Percentiles rank a stretch among this genome's conserved stretches.
Evolutionary conservation across 2,113 vertebrate species (phyloP).

Genomic region (rabbit (Oryctolagus cuniculus)): DNA sequence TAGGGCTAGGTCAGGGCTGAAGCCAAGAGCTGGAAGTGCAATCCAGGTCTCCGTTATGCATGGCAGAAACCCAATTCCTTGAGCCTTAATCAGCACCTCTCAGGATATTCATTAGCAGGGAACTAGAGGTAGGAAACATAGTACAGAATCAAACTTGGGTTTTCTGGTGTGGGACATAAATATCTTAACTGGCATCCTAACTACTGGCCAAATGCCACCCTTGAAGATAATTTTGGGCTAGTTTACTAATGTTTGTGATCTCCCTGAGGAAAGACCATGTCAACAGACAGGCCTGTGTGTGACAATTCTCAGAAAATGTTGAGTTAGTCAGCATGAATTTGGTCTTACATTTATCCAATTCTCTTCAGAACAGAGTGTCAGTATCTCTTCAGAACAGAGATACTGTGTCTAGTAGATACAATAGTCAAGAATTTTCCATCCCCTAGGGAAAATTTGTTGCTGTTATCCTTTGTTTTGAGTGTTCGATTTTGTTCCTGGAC

Average conservation of each 20-base stretch:
- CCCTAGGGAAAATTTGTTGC: not conserved
- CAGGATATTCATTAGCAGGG: too few relatives aligned
- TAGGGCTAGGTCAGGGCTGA: too few relatives aligned
- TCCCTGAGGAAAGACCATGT: not conserved
- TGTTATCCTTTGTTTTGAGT: not conserved
- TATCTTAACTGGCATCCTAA: too few relatives aligned
- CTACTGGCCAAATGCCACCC: too few relatives aligned
- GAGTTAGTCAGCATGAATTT: not conserved
- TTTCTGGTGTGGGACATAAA: too few relatives aligned
- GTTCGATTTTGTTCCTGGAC: not conserved
- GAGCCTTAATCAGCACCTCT: too few relatives aligned
- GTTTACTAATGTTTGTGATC: conserved; percentile 1
- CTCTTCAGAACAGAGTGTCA: not conserved
- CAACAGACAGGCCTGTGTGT: not conserved
- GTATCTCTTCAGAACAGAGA: not conserved
- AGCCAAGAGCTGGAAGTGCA: too few relatives aligned
- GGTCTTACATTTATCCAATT: not conserved
- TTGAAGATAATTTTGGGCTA: conserved; percentile 15
- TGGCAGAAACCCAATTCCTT: too few relatives aligned
- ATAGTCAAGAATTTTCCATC: not conserved
- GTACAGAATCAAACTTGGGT: too few relatives aligned
- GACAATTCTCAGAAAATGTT: not conserved
- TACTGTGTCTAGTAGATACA: not conserved
- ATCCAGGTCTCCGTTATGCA: too few relatives aligned
- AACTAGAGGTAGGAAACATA: too few relatives aligned